Percentiles rank a stretch among this genome's conserved stretches.
Evolutionary conservation across 2,113 vertebrate species (phyloP).

Genomic region (Triplophysa dalaica): DNA sequence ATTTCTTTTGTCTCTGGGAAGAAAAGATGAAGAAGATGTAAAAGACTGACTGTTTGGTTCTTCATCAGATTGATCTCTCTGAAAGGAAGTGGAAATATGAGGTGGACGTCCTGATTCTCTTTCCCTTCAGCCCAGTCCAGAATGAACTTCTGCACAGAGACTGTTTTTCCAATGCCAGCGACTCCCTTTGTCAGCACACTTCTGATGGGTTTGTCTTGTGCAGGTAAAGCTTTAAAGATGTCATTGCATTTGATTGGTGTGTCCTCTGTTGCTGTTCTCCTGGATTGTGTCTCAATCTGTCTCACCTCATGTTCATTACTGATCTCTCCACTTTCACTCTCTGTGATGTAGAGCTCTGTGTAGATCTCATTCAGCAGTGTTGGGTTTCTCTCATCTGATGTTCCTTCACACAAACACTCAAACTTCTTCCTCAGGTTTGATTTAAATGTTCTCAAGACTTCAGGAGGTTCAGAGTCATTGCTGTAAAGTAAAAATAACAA

Average conservation of each 20-base stretch:
- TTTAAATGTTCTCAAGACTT: not conserved
- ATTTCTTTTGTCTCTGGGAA: constrained; percentile 15
- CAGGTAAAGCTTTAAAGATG: constrained; percentile 30
- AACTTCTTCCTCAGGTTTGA: not conserved
- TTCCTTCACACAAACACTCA: constrained; percentile 31
- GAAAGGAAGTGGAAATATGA: constrained; percentile 39
- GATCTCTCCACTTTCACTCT: not conserved
- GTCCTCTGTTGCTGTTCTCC: not conserved
- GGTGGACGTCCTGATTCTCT: constrained; percentile 26
- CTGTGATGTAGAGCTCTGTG: constrained; percentile 42
- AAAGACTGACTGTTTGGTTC: constrained; percentile 19
- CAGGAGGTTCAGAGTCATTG: no score
- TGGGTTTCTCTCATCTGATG: not conserved
- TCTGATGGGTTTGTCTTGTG: constrained; percentile 19
- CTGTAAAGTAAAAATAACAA: no score
- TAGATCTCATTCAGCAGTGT: constrained; percentile 36
- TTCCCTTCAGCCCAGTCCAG: constrained; percentile 42
- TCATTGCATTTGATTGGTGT: constrained; percentile 32
- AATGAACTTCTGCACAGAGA: constrained; percentile 42
- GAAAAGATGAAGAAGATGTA: constrained; percentile 27
- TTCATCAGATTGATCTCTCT: constrained; percentile 36
- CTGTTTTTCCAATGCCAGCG: constrained; percentile 11
- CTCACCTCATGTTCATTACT: constrained; percentile 16
- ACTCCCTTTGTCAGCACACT: constrained; percentile 28
- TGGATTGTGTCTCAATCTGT: constrained; percentile 1